These are phyloP conservation scores for Agrotis exclamationis DNA, from an alignment of 2,888 invertebrate genomes.

Conservation along the genomic window DNA sequence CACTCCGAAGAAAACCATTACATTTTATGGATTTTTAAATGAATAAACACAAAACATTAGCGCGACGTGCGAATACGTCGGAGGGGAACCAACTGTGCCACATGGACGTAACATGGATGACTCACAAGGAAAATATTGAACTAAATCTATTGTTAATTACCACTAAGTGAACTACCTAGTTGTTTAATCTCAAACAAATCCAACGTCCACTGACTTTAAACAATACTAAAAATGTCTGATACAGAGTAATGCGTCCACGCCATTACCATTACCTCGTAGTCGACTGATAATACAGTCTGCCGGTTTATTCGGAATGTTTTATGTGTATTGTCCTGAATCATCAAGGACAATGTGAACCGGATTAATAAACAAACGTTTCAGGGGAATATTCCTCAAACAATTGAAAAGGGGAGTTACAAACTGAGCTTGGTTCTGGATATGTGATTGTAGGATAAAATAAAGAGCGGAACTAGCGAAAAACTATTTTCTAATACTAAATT, in stretches of 20 bases:
- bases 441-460: not conserved
- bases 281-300: conserved; percentile 63
- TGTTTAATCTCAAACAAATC: conserved; percentile 77
- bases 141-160: conserved; percentile 84
- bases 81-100: conserved; percentile 64
- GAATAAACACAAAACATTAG: conserved; percentile 45
- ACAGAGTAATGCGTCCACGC: conserved; percentile 73
- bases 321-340: conserved; percentile 41
- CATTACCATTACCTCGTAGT: conserved; percentile 71
- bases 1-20: conserved; percentile 76
- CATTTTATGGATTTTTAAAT: conserved; percentile 64
- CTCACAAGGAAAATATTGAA: conserved; percentile 86
- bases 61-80: conserved; percentile 47
- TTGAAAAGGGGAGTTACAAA: conserved; percentile 1
- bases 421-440: not conserved
- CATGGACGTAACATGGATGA: conserved; percentile 70
- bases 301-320: conserved; percentile 25
- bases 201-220: conserved; percentile 68
- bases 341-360: conserved; percentile 29
- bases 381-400: conserved; percentile 31
- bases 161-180: conserved; percentile 76
- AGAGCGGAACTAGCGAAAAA: not conserved
- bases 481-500: no score
- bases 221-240: conserved; percentile 71
- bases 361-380: conserved; percentile 12